Evolutionary conservation across 2,797 vertebrate species (phyloP).

Genomic region (Mormyrops attenuatus): DNA sequence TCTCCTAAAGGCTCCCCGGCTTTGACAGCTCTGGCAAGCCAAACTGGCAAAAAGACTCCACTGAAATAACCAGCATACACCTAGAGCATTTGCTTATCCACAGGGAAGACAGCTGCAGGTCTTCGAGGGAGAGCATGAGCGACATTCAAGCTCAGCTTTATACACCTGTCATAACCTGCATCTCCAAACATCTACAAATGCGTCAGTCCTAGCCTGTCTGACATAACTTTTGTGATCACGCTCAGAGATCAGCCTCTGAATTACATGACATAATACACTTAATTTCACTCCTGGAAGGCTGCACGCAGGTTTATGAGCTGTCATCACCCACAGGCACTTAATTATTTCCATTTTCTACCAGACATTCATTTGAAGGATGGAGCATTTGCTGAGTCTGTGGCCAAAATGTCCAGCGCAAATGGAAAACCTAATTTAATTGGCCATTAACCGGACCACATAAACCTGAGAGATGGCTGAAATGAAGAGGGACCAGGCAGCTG

Average conservation of each 20-base stretch:
- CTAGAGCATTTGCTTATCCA: not conserved
- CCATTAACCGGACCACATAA: not conserved
- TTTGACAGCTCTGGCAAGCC: not conserved
- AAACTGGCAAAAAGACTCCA: not conserved
- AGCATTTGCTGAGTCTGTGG: not conserved
- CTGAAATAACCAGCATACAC: not conserved
- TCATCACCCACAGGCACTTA: not conserved
- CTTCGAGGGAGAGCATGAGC: not conserved
- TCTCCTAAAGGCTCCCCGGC: not conserved
- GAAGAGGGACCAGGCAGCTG: not conserved
- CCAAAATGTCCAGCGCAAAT: not conserved
- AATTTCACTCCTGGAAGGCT: not conserved
- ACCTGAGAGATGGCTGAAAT: not conserved
- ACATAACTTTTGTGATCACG: not conserved
- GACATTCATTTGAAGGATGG: not conserved
- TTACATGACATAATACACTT: not conserved
- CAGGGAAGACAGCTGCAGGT: not conserved
- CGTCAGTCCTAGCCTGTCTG: not conserved
- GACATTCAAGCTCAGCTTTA: not conserved
- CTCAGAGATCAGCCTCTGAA: constrained; percentile 1
- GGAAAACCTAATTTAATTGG: not conserved
- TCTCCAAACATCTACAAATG: not conserved
- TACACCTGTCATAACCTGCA: not conserved
- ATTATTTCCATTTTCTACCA: constrained; percentile 1
- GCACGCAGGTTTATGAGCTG: not conserved